Base-by-base conservation (phyloP, 1,140 invertebrate species). In the Temnothorax nylanderi region DNA sequence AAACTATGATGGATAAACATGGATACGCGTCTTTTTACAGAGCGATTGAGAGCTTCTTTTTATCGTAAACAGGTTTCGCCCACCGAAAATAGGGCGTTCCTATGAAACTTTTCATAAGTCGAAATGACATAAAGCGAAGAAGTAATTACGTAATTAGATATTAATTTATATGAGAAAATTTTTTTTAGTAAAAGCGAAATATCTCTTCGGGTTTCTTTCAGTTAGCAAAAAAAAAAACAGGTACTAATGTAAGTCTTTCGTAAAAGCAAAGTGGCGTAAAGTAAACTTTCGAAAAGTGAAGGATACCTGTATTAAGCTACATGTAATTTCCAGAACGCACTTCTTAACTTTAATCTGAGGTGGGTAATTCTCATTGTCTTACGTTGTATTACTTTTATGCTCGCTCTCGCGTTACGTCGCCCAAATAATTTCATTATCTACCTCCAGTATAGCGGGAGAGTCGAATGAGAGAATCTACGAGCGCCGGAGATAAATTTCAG, bases 401-500 rank as follows among this genome's bases (percentile, higher is more conserved):
- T 69, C 34, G 37, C 47, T 26, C 7, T 77, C 16, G 10, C 26
- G 26, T 72, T 58, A 37, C 60, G 60, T 11, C 32, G 21, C 8
- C 54, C 1, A 4, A 26, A 37, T 47, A 62, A 62, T 84, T 60
- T 74, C 67, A 58, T 74, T 74, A 58, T 62, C 75, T 3, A 21
- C 26, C 65, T 64, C 16, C 16, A 1, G 51, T 72, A 13, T 2
- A 44, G 37, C 16, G 65, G 32, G 34, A 41, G n/a, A 81, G 16
- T 47, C 37, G 51, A 34, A 58, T 47, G 51, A 60, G 67, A 34
- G 34, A 47, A 60, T 37, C 37, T 60, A 82, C 54, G 26, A 74
- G 47, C 37, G 51, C 6, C 67, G 18, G 7, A 44, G 18, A 41
- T 62, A 84, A 84, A 84, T 84, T 84, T 75, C 54, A 34, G 10